Evolutionary conservation across 2,113 vertebrate genomes (phyloP), one percentile per base, ranked within the genome.

Genomic region (Semicossyphus pulcher): DNA sequence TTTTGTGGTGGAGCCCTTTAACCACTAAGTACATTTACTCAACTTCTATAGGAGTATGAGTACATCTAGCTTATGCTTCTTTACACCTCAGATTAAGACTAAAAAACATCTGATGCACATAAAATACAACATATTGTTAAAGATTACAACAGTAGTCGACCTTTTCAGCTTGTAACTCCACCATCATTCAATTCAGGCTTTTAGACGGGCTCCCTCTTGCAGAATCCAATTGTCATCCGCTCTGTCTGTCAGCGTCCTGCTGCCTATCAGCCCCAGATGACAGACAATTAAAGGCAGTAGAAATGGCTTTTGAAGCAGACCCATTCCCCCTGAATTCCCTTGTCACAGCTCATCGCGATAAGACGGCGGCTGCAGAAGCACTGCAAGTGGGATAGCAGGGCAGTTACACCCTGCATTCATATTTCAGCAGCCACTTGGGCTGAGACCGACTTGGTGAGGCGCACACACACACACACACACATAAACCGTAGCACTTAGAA

Each of bases 361-460:
- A 75, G 72, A 76, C 57, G 10, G 56, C 8, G 72, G 60, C 72
- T 69, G 49, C 21, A 51, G 78, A 78, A 57, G 76, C 63, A 39
- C 25, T 42, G 58, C n/a, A 52, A 86, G 54, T 63, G 42, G 80
- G 69, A 78, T 59, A 63, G 65, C 23, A 10, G 72, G 56, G 78
- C 65, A 70, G 68, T 68, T 78, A 76, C 63, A 81, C 48, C 68
- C 37, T 25, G 37, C 74, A 81, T 91, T 80, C 60, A 87, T 86
- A 83, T 81, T 88, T 90, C 62, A 91, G 34, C 65, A 84, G 66
- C 74, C 74, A 78, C 81, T 83, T 71, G 69, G 58, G 41, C 65
- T 60, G 65, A 81, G 47, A 69, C 68, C 77, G 72, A 56, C 74
- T 81, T 52, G 1, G 16, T 60, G 26, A 47, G 21, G 53, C 47